These are phyloP conservation scores for Heliornis fulica DNA, from an alignment of 2,113 vertebrate species.

Conservation along the genomic window DNA sequence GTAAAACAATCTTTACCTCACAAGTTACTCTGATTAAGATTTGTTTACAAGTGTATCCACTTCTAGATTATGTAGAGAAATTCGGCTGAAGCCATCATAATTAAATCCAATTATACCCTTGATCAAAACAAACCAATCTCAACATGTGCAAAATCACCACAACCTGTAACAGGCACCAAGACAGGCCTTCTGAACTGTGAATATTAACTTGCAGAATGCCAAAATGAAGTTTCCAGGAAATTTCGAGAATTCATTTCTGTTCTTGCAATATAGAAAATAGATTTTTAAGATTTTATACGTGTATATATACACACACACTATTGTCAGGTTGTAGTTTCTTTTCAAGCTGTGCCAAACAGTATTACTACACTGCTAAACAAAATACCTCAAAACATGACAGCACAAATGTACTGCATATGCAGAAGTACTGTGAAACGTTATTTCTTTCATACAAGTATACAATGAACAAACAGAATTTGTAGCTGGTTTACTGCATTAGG, in stretches of 20 bases:
- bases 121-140: background rate
- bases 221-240: background rate
- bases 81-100: background rate
- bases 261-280: background rate
- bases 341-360: background rate
- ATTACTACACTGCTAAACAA: background rate
- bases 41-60: background rate
- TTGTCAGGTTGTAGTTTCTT: background rate
- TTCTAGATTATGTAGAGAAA: conserved; percentile 35
- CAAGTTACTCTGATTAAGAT: background rate
- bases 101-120: background rate
- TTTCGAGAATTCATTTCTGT: background rate
- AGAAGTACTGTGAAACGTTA: background rate
- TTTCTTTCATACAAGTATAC: background rate
- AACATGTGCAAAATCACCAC: background rate
- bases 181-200: background rate
- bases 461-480: background rate
- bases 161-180: background rate
- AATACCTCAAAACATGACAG: background rate
- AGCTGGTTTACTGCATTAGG: background rate
- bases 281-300: background rate
- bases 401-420: background rate
- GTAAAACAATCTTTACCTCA: background rate
- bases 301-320: background rate
- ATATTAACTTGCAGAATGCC: background rate